A percentile compares a stretch with the other conserved stretches of the same genome.
Evolutionary conservation across 2,888 invertebrate genomes (phyloP).

Genomic region (Pteria penguin): DNA sequence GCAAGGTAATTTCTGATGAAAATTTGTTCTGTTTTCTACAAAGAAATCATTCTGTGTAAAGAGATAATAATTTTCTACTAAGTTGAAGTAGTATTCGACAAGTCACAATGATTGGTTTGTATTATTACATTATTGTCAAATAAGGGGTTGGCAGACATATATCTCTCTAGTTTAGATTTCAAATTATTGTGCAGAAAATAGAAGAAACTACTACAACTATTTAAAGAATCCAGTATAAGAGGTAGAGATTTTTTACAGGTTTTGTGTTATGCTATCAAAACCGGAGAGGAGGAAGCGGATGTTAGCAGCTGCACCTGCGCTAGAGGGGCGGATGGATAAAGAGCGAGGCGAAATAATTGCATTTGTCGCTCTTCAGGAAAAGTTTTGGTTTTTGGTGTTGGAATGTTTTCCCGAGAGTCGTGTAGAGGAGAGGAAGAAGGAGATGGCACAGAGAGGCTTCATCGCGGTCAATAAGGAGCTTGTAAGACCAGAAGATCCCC

Average conservation of each 20-base stretch:
- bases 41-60: no score
- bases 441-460: constrained; percentile 61
- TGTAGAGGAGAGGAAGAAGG: constrained; percentile 56
- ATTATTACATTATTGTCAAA: no score
- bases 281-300: constrained; percentile 69
- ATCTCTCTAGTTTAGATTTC: no score
- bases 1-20: constrained; percentile 67
- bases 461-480: constrained; percentile 50
- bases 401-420: constrained; percentile 65
- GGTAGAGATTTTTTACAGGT: constrained; percentile 71
- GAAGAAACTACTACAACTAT: no score
- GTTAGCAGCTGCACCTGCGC: constrained; percentile 61
- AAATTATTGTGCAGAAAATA: no score
- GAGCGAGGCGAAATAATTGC: constrained; percentile 73
- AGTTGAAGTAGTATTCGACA: no score
- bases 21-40: no score
- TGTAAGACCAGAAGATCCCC: constrained; percentile 43
- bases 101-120: no score
- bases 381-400: constrained; percentile 74
- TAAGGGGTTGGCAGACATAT: no score
- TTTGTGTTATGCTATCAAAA: constrained; percentile 72
- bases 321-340: constrained; percentile 62
- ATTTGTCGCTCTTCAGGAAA: constrained; percentile 73
- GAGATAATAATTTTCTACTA: no score
- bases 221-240: no score